Base-by-base conservation (phyloP, 2,113 vertebrate genomes). In the Cervus canadensis region DNA sequence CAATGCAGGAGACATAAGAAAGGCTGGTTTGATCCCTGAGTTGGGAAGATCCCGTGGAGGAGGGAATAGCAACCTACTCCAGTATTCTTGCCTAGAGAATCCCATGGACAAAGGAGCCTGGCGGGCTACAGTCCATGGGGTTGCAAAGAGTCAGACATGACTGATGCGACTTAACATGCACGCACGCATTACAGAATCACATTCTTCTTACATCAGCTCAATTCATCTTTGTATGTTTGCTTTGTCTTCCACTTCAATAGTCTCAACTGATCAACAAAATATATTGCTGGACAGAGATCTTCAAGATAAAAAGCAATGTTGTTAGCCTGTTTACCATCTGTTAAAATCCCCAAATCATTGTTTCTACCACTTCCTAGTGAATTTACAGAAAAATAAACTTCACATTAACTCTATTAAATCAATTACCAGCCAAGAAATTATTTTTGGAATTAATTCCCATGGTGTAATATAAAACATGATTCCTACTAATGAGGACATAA, bases 401-500 rank as follows among this genome's bases (percentile, higher is more conserved):
- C 33, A 48, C 3, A 10, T 30, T 87, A 62, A 86, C 40, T 96
- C 67, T 85, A 23, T 40, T 91, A 96, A 95, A 94, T 89, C 56
- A 97, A 91, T 87, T 89, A 95, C n/a, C 16, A 87, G 43, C 21
- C 48, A 87, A 94, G 26, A 97, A 94, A 92, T 40, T 93, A 84
- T 84, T 97, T 94, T 92, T 81, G 4, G 33, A 96, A 91, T 95
- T 43, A 85, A 96, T 96, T 97, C 16, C 28, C 13, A 43, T 78
- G 64, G 64, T 28, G 74, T 92, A 93, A 89, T 54, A 60, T 14
- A 76, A 71, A 96, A 87, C 19, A 74, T 93, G 74, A 64, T 87
- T 96, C 40, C 36, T 91, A 45, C n/a, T 87, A 96, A 97, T 97
- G 89, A 95, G n/a, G 48, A 89, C 78, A 59, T 45, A 95, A 91